phyloP scores from a whole-genome alignment of 2,113 vertebrate species.

The Muntiacus muntjak region DNA sequence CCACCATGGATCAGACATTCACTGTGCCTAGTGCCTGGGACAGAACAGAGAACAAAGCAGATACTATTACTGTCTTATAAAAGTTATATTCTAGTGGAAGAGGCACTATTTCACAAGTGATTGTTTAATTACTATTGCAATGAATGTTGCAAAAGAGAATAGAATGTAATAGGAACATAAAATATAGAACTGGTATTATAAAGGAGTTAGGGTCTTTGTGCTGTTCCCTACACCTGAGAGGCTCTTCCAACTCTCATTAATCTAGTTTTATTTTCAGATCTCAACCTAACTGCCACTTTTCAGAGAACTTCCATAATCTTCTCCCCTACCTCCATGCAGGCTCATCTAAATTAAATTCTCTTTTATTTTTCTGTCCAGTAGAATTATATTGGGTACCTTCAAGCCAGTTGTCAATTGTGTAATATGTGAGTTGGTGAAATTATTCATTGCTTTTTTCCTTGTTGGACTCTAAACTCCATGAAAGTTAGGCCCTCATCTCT shows the following conservation, averaged over 20 bases:
- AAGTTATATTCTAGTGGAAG: not conserved
- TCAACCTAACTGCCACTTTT: not conserved
- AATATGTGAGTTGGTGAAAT: not conserved
- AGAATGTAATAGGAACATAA: not conserved
- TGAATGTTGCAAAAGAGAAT: not conserved
- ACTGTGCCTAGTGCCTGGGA: not conserved
- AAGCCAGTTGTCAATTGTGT: not conserved
- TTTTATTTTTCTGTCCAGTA: not conserved
- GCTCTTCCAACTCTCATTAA: not conserved
- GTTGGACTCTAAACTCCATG: not conserved
- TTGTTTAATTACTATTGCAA: not conserved
- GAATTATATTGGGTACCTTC: not conserved
- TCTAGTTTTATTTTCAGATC: not conserved
- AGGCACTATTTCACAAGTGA: not conserved
- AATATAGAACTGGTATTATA: not conserved
- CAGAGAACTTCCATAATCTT: not conserved
- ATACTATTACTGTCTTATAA: not conserved
- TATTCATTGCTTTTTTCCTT: not conserved
- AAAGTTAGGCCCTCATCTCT: not conserved
- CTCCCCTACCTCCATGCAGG: not conserved
- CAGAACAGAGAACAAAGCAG: not conserved
- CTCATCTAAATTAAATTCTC: not conserved
- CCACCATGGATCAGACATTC: not conserved
- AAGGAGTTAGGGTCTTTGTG: not conserved
- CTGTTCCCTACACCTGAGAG: not conserved